These are phyloP conservation scores for Lutjanus argentimaculatus DNA, from an alignment of 2,797 vertebrate genomes.

Conservation along the genomic window DNA sequence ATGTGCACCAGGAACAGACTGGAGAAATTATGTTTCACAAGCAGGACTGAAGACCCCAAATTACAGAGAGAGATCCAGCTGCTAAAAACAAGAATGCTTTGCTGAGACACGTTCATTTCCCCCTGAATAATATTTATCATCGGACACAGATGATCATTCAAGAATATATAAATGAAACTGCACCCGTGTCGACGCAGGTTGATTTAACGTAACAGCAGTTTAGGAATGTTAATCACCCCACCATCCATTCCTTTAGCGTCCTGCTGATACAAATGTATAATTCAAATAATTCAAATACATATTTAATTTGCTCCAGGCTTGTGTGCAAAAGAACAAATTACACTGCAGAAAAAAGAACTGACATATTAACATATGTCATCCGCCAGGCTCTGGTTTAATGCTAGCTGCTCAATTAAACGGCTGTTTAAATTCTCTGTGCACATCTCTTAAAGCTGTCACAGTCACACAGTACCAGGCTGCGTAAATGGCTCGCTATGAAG, in stretches of 20 bases:
- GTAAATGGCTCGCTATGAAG: conserved; percentile 31
- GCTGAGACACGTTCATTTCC: conserved; percentile 52
- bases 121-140: conserved; percentile 77
- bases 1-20: conserved; percentile 26
- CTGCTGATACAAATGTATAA: conserved; percentile 85
- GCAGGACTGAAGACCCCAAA: not conserved
- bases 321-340: conserved; percentile 88
- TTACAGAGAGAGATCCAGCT: not conserved
- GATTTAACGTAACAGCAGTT: conserved; percentile 87
- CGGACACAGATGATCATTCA: conserved; percentile 85
- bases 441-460: conserved; percentile 77
- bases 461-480: conserved; percentile 18
- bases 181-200: conserved; percentile 82
- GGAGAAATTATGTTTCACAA: conserved; percentile 40
- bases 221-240: conserved; percentile 87
- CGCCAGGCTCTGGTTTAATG: conserved; percentile 84
- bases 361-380: conserved; percentile 91
- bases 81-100: conserved; percentile 12
- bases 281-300: conserved; percentile 84
- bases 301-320: conserved; percentile 87
- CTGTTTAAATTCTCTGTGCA: conserved; percentile 83
- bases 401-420: conserved; percentile 86
- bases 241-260: conserved; percentile 84
- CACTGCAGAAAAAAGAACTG: conserved; percentile 87
- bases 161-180: conserved; percentile 85